These are phyloP conservation scores for Hystrix brachyura DNA, from an alignment of 2,113 vertebrate genomes.

Conservation along the genomic window DNA sequence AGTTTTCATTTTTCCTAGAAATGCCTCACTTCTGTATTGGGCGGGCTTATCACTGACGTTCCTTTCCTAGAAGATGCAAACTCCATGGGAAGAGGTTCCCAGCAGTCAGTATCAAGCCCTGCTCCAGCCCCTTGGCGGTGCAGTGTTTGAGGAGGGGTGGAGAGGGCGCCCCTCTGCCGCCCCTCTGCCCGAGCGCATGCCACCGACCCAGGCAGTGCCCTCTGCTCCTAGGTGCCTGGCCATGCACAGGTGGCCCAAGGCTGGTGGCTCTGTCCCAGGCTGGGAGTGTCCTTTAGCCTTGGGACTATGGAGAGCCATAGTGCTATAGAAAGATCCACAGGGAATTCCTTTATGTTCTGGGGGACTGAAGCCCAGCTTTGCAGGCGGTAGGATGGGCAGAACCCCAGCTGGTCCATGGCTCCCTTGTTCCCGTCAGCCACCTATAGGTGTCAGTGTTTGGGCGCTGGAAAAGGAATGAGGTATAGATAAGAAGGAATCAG, in stretches of 20 bases:
- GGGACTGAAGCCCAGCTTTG: neutral
- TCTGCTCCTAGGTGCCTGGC: neutral
- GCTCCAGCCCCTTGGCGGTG: neutral
- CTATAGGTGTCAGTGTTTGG: slow-evolving; percentile 64
- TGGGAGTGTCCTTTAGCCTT: neutral
- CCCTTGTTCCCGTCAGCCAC: neutral
- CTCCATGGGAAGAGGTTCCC: neutral
- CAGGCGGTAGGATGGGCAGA: neutral
- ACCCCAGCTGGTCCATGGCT: neutral
- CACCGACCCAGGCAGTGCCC: neutral
- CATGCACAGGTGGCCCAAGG: fast-evolving
- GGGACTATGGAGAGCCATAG: neutral
- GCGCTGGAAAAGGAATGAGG: slow-evolving; percentile 17
- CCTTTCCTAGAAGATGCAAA: slow-evolving; percentile 6
- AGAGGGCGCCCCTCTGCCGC: too few relatives aligned
- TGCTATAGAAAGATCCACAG: neutral
- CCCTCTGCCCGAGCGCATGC: neutral
- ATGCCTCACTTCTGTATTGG: slow-evolving; percentile 31
- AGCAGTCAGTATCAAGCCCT: neutral
- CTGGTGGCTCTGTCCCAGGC: neutral
- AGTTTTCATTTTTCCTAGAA: neutral
- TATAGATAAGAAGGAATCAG: neutral
- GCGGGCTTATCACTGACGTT: neutral
- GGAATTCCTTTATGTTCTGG: neutral
- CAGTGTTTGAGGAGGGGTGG: neutral